Base-by-base conservation (phyloP, 2,888 invertebrate genomes). In the Drosophila multiciliata region DNA sequence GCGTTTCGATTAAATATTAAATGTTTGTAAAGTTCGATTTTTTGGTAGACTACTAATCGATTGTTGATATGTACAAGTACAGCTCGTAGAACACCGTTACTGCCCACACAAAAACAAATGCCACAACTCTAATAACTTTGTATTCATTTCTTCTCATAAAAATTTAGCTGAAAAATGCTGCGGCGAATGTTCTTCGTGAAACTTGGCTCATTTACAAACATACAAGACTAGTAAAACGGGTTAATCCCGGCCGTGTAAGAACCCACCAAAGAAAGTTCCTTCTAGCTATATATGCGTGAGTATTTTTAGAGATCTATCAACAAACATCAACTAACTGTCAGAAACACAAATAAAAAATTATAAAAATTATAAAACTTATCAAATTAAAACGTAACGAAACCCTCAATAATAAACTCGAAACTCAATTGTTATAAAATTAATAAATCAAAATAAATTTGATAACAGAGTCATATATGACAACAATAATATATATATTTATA, bases 131-230 rank as follows among this genome's bases (percentile, higher is more conserved):
- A 90, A 87, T 89, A 82, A 84, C 88, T 91, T 90, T 91, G 80
- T 91, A 92, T 92, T 92, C 91, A 91, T 92, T 91, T 91, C 89
- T 91, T 92, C 91, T 91, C 88, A 83, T 83, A 78, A 89, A 80
- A 74, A 82, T 95, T 85, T 95, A 99, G 98, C 95, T 99, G 94
- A 99, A 99, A 96, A 99, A 99, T 94, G 98, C 99, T 86, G 99
- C 99, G 84, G 99, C 99, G 80, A 99, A 99, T 94, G 99, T 99
- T 89, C 95, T 99, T 87, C 95, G 99, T 90, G 99, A 99, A 95
- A 99, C 99, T 89, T 99, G 99, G 99, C 96, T 99, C 93, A 99
- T 99, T 93, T 99, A 99, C 95, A 99, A 99, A 94, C 98, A 99
- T 94, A 99, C 99, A 91, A 97, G 99, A 93, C 96, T 99, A 91